Conservation (phyloP, 2,113 vertebrate species). For the Grallaria varia region DNA sequence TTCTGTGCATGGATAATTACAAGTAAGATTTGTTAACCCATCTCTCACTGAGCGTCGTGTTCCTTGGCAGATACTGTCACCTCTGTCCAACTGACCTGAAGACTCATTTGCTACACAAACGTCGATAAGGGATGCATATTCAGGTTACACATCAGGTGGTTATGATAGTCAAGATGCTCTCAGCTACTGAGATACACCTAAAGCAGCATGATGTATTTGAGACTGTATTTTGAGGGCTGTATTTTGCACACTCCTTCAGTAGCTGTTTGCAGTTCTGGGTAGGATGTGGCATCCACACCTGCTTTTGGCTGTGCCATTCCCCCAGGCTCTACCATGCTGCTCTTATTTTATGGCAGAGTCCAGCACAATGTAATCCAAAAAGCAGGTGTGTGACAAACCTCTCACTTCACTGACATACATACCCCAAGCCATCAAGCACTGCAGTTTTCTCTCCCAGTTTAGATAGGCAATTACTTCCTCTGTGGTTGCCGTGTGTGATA, state of each 20-base stretch:
- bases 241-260: neutral
- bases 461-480: neutral
- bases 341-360: neutral
- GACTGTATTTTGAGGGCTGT: accelerated
- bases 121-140: neutral
- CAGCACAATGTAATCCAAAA: neutral
- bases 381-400: neutral
- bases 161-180: neutral
- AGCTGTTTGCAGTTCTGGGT: neutral
- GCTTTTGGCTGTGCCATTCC: neutral
- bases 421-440: neutral
- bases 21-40: accelerated
- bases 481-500: neutral
- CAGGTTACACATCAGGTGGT: neutral
- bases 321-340: neutral
- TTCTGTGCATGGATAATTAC: neutral
- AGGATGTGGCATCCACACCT: neutral
- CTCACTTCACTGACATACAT: neutral
- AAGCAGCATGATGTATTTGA: accelerated
- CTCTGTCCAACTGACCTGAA: neutral
- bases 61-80: neutral
- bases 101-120: neutral
- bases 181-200: neutral
- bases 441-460: neutral
- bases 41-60: accelerated